These are phyloP conservation scores for Phylloscopus collybita DNA, from an alignment of 2,797 vertebrate species.

Conservation along the genomic window DNA sequence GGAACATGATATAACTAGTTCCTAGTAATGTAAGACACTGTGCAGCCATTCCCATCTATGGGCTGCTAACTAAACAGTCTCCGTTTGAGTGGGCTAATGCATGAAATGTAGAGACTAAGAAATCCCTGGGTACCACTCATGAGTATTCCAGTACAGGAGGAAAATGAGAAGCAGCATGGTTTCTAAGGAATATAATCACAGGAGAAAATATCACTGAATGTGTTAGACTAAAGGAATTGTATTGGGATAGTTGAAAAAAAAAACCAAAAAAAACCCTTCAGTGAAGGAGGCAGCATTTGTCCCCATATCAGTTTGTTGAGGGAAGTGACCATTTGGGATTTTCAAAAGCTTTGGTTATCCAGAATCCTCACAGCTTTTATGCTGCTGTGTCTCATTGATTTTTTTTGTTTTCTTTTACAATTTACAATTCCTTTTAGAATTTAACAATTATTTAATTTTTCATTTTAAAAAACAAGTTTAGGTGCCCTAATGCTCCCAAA, in stretches of 20 bases:
- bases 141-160: not conserved
- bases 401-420: not conserved
- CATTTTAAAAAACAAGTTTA: not conserved
- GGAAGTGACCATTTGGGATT: not conserved
- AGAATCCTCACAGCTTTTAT: not conserved
- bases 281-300: not conserved
- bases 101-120: not conserved
- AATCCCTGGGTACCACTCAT: not conserved
- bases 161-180: not conserved
- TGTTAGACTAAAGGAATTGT: not conserved
- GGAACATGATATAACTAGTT: conserved; percentile 12
- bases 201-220: not conserved
- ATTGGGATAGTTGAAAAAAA: not conserved
- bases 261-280: not conserved
- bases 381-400: not conserved
- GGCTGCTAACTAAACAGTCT: conserved; percentile 18
- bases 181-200: not conserved
- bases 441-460: not conserved
- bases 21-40: conserved; percentile 9
- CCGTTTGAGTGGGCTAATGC: not conserved
- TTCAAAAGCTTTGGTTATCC: not conserved
- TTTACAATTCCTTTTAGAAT: not conserved
- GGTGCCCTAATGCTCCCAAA: not conserved
- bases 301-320: not conserved
- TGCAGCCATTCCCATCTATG: conserved; percentile 20